These are phyloP conservation scores for Chroicocephalus ridibundus DNA, from an alignment of 2,113 vertebrate species.

Conservation along the genomic window DNA sequence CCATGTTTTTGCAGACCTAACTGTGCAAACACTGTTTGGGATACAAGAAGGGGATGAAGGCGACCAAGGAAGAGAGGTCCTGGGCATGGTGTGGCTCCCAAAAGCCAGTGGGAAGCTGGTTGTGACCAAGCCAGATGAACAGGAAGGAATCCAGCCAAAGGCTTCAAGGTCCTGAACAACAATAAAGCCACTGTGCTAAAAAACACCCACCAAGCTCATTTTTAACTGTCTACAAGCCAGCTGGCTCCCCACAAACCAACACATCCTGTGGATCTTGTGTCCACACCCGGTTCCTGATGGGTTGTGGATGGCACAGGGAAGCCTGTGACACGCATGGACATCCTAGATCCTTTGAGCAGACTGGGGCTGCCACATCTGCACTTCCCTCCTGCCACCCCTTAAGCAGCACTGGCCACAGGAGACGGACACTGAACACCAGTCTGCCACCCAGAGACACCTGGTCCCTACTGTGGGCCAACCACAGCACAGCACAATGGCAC, in stretches of 20 bases:
- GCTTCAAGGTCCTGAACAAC: not conserved
- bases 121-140: not conserved
- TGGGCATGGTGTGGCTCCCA: not conserved
- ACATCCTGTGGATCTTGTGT: not conserved
- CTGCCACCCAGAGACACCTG: not conserved
- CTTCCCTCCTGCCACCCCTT: not conserved
- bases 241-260: slow-evolving; percentile 17
- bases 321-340: not conserved
- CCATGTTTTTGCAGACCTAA: not conserved
- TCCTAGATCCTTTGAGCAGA: not conserved
- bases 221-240: not conserved
- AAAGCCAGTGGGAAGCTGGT: not conserved
- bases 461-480: not conserved
- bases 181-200: not conserved
- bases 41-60: not conserved
- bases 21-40: not conserved
- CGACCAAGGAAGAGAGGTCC: not conserved
- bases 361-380: not conserved
- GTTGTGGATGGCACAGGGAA: not conserved
- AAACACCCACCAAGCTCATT: not conserved
- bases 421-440: not conserved
- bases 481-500: not conserved
- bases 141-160: not conserved
- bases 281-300: not conserved
- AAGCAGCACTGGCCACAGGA: not conserved